A percentile compares a stretch with the other conserved stretches of the same genome.
These are phyloP conservation scores for Etheostoma perlongum DNA, from an alignment of 2,797 vertebrate genomes.

Conservation along the genomic window DNA sequence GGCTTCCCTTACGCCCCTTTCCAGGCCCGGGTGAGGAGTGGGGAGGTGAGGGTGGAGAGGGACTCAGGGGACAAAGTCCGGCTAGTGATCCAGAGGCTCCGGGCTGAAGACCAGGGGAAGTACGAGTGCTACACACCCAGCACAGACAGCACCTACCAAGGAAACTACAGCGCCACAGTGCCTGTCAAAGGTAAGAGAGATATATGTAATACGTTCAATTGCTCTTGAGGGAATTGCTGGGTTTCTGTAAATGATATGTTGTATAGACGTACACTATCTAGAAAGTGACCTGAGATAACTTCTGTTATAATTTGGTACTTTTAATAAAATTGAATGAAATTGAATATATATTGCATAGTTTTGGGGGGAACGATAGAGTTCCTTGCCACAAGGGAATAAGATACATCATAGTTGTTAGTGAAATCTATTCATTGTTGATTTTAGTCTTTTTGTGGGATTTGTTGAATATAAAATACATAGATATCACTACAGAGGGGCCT, in stretches of 20 bases:
- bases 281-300: no score
- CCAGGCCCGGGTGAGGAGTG: slow-evolving; percentile 80
- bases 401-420: not conserved
- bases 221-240: no score
- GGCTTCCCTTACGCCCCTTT: slow-evolving; percentile 87
- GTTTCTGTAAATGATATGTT: no score
- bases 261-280: no score
- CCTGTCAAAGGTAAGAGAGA: slow-evolving; percentile 85
- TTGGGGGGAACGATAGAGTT: not conserved
- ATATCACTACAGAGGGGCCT: not conserved
- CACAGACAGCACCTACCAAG: slow-evolving; percentile 87
- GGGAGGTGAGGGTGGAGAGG: slow-evolving; percentile 89
- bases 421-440: not conserved
- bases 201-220: not conserved
- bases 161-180: slow-evolving; percentile 89
- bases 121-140: slow-evolving; percentile 94
- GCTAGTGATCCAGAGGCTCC: slow-evolving; percentile 86
- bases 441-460: not conserved
- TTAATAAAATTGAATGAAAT: no score
- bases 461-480: not conserved
- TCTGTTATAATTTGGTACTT: no score
- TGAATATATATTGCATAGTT: not conserved
- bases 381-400: not conserved
- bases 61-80: slow-evolving; percentile 85
- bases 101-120: slow-evolving; percentile 87